Conservation (phyloP, 1,140 invertebrate species). For the Schlechtendalia chinensis region DNA sequence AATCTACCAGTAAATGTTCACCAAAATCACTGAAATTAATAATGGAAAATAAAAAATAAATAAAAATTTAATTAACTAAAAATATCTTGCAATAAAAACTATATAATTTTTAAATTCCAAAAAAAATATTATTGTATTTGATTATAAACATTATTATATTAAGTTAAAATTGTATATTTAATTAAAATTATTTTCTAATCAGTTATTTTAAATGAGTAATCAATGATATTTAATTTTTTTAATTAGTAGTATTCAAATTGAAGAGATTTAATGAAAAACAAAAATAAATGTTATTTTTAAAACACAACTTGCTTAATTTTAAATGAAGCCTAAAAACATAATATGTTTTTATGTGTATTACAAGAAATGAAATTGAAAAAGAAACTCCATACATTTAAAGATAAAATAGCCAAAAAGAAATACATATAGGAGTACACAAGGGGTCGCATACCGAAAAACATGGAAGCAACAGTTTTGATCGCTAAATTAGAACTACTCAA, state of each 20-base stretch:
- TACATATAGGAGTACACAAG: slow-evolving; percentile 29
- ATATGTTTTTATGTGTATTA: background rate
- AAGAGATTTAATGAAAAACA: no score
- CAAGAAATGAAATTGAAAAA: background rate
- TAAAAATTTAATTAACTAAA: no score
- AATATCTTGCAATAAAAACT: no score
- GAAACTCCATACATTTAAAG: background rate
- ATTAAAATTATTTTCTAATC: background rate
- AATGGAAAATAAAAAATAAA: no score
- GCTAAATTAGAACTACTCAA: slow-evolving; percentile 47
- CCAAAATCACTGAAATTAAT: no score
- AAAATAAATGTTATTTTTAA: no score
- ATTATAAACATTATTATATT: background rate
- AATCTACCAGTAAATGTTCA: no score
- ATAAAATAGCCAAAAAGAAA: background rate
- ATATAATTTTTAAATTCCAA: background rate
- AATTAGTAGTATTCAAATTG: no score
- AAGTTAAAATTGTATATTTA: background rate
- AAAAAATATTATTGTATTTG: no score
- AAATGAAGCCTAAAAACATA: background rate
- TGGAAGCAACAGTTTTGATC: slow-evolving; percentile 47
- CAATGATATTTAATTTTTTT: background rate
- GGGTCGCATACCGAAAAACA: slow-evolving; percentile 47
- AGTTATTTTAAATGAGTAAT: background rate
- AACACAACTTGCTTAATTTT: background rate